These are phyloP conservation scores for Caretta caretta DNA, from an alignment of 2,113 vertebrate species.

Conservation along the genomic window DNA sequence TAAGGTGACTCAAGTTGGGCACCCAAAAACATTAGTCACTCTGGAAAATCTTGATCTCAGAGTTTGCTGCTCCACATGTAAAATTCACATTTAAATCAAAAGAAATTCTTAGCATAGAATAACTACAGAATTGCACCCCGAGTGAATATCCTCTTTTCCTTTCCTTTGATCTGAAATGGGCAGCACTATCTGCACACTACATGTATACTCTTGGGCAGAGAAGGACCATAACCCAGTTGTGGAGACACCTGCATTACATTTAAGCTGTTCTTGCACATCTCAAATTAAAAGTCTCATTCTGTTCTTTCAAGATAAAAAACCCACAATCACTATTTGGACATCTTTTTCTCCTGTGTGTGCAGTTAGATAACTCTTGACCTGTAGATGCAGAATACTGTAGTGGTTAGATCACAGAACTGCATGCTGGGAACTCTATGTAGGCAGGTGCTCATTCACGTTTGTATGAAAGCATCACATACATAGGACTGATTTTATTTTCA, in stretches of 20 bases:
- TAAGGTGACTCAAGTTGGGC: background rate
- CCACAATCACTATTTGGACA: background rate
- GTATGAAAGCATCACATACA: background rate
- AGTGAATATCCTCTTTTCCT: background rate
- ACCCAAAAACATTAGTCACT: background rate
- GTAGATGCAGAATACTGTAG: background rate
- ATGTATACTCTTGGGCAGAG: background rate
- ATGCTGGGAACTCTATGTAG: background rate
- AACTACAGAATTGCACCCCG: background rate
- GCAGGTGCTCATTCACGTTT: background rate
- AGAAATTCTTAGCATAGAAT: background rate
- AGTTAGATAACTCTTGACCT: background rate
- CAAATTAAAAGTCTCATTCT: background rate
- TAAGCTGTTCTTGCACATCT: background rate
- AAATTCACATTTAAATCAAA: background rate
- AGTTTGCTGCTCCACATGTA: background rate
- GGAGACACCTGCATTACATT: background rate
- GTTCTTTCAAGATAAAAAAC: background rate
- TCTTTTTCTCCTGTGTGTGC: background rate
- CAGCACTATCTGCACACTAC: background rate
- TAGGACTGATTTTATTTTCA: background rate
- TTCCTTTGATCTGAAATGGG: background rate
- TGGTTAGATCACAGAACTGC: background rate
- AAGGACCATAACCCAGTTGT: background rate
- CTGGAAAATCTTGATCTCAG: background rate